Evolutionary conservation across 1,140 invertebrate species (phyloP).

Genomic region (Sitophilus oryzae): DNA sequence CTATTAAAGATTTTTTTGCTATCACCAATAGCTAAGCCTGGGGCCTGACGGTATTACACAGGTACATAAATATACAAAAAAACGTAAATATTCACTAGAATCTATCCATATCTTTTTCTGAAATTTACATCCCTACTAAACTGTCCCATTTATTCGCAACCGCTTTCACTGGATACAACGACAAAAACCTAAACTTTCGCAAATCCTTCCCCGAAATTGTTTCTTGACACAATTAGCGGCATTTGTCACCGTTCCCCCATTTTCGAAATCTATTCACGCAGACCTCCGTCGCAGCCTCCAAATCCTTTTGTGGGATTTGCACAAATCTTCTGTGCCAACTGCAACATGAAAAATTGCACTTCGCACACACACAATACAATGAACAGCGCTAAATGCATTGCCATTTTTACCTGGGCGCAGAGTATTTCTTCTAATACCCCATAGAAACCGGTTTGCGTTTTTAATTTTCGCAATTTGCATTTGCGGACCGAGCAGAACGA

Average conservation of each 20-base stretch:
- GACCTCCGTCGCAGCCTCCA: not conserved
- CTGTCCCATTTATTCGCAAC: too few species aligned
- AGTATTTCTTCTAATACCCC: not conserved
- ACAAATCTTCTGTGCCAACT: not conserved
- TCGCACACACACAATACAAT: not conserved
- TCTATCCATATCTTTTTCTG: too few species aligned
- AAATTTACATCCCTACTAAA: too few species aligned
- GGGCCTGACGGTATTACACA: too few species aligned
- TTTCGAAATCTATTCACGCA: not conserved
- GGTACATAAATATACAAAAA: too few species aligned
- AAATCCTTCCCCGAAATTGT: too few species aligned
- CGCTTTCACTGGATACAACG: too few species aligned
- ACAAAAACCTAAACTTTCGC: too few species aligned
- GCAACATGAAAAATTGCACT: not conserved
- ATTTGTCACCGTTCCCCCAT: not conserved
- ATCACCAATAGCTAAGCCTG: too few species aligned
- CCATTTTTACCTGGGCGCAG: not conserved
- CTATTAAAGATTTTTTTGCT: too few species aligned
- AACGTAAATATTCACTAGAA: too few species aligned
- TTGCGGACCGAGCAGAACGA: not conserved
- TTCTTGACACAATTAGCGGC: too few species aligned
- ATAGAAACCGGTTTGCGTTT: not conserved
- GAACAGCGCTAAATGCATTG: not conserved
- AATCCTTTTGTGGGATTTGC: not conserved
- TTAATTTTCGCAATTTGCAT: not conserved